Evolutionary conservation across 2,113 vertebrate genomes (phyloP).

Genomic region (Crotalus viridis): DNA sequence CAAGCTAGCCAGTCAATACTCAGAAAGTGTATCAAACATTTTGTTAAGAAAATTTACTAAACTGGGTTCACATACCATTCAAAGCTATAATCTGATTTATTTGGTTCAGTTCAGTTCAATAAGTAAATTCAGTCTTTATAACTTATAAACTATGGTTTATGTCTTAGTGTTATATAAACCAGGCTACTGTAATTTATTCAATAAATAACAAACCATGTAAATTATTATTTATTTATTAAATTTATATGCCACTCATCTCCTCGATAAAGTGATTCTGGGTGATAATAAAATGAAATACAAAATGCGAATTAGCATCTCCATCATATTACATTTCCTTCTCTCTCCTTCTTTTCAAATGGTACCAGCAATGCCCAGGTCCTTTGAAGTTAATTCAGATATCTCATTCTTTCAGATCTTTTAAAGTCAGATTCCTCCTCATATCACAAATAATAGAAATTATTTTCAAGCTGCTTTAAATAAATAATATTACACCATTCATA

Average conservation of each 20-base stretch:
- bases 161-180: neutral
- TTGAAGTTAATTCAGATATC: conserved; percentile 25
- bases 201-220: neutral
- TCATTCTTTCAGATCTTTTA: conserved; percentile 14
- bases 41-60: neutral
- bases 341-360: neutral
- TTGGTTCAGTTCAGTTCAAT: neutral
- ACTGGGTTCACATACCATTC: neutral
- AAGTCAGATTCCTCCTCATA: conserved; percentile 48
- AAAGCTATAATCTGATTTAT: neutral
- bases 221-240: neutral
- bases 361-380: conserved; percentile 5
- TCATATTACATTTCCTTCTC: neutral
- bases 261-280: neutral
- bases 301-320: neutral
- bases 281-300: neutral
- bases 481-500: neutral
- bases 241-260: neutral
- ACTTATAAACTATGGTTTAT: neutral
- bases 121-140: neutral
- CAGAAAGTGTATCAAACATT: neutral
- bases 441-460: conserved; percentile 64
- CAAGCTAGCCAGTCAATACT: neutral
- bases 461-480: conserved; percentile 66
- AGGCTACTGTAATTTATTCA: neutral